Evolutionary conservation across 2,113 vertebrate species (phyloP).

Genomic region (Brachyhypopomus gauderio): DNA sequence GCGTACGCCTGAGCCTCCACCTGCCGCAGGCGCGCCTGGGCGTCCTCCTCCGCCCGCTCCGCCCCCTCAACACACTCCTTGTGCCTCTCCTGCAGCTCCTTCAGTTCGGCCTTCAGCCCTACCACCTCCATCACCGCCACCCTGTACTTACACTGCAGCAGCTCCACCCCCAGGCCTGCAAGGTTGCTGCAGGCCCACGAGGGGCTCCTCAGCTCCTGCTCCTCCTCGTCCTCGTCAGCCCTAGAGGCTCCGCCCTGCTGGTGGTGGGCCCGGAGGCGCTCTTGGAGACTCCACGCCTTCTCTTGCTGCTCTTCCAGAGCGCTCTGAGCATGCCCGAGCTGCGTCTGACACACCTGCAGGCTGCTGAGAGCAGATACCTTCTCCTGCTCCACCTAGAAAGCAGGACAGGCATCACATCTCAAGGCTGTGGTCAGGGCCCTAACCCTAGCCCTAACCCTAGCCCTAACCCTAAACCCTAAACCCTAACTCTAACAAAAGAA

Average conservation of each 20-base stretch:
- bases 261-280: slow-evolving; percentile 81
- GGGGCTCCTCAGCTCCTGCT: slow-evolving; percentile 35
- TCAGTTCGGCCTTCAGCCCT: slow-evolving; percentile 91
- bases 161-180: slow-evolving; percentile 86
- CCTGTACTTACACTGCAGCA: slow-evolving; percentile 95
- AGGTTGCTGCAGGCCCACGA: slow-evolving; percentile 61
- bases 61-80: slow-evolving; percentile 80
- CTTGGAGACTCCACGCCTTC: slow-evolving; percentile 81
- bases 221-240: slow-evolving; percentile 63
- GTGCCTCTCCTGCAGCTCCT: slow-evolving; percentile 86
- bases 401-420: neutral
- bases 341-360: slow-evolving; percentile 90
- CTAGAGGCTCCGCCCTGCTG: slow-evolving; percentile 70
- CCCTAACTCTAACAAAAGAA: no score
- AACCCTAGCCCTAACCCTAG: no score
- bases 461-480: no score
- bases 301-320: slow-evolving; percentile 91
- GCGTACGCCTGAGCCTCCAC: slow-evolving; percentile 42
- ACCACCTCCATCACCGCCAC: slow-evolving; percentile 94
- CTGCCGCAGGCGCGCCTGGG: slow-evolving; percentile 75
- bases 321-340: slow-evolving; percentile 90
- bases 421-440: no score
- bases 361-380: slow-evolving; percentile 84
- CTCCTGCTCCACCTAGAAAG: slow-evolving; percentile 87
- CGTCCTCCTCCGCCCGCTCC: slow-evolving; percentile 77